Evolutionary conservation across 2,888 invertebrate genomes (phyloP).

Genomic region (Tiphia femorata): DNA sequence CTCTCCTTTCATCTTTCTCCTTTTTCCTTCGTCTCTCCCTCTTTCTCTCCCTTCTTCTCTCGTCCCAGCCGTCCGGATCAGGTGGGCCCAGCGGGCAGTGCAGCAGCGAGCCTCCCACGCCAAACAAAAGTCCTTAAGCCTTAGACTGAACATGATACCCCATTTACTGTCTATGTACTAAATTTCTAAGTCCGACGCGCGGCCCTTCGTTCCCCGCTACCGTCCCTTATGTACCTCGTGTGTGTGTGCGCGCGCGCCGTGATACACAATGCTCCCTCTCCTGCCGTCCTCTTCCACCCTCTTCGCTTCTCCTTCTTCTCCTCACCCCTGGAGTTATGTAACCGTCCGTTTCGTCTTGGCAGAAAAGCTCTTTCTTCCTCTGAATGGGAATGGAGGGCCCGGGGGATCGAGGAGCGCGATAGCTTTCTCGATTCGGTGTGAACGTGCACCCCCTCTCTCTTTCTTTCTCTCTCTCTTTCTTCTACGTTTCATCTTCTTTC

Average conservation of each 20-base stretch:
- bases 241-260: too few relatives aligned
- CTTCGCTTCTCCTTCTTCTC: conserved; percentile 9
- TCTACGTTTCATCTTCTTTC: background rate
- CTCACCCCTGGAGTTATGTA: conserved; percentile 61
- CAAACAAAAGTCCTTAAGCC: conserved; percentile 69
- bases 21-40: background rate
- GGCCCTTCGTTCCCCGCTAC: conserved; percentile 8
- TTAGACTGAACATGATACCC: conserved; percentile 69
- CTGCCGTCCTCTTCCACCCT: conserved; percentile 7
- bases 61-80: conserved; percentile 9
- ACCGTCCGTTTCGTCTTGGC: conserved; percentile 56
- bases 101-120: conserved; percentile 65
- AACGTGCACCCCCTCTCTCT: conserved; percentile 33
- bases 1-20: background rate
- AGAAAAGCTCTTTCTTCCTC: conserved; percentile 47
- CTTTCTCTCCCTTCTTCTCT: background rate
- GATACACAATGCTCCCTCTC: conserved; percentile 51
- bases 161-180: conserved; percentile 66
- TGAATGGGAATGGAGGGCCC: conserved; percentile 33
- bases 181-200: conserved; percentile 61
- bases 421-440: conserved; percentile 49
- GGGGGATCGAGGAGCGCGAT: conserved; percentile 45
- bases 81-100: conserved; percentile 33
- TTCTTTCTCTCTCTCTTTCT: background rate
- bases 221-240: conserved; percentile 31